Conservation (phyloP, 2,797 vertebrate genomes). For the Remorina albescens region DNA sequence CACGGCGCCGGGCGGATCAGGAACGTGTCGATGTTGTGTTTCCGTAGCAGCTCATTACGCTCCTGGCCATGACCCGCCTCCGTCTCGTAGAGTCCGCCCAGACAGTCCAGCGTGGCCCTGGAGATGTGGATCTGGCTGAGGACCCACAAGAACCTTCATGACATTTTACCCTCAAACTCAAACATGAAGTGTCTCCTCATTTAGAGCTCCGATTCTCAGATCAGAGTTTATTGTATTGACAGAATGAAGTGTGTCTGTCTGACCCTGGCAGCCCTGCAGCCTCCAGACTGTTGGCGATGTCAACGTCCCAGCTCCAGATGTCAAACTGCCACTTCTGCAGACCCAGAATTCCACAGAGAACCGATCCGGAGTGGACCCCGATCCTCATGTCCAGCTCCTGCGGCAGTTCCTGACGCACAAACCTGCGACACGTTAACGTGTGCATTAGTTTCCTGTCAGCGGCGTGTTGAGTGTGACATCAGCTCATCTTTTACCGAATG, state of each 20-base stretch:
- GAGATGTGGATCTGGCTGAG: conserved; percentile 61
- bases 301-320: conserved; percentile 94
- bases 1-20: conserved; percentile 29
- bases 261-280: conserved; percentile 84
- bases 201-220: too few relatives aligned
- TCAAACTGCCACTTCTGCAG: conserved; percentile 95
- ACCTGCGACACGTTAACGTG: conserved; percentile 68
- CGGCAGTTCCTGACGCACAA: conserved; percentile 90
- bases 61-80: conserved; percentile 91
- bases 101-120: conserved; percentile 66
- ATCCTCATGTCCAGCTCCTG: conserved; percentile 94
- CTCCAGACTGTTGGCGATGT: conserved; percentile 93
- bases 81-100: conserved; percentile 67
- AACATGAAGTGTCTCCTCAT: too few relatives aligned
- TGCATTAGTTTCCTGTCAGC: fast-evolving
- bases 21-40: conserved; percentile 89
- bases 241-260: conserved; percentile 6
- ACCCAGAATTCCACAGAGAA: conserved; percentile 91
- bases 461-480: background rate
- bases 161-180: too few relatives aligned
- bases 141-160: background rate
- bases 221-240: too few relatives aligned
- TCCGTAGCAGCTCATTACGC: conserved; percentile 91
- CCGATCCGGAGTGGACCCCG: conserved; percentile 91
- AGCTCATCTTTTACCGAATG: conserved; percentile 83